A percentile compares a stretch with the other conserved stretches of the same genome.
These are phyloP conservation scores for Spinus olivaceus DNA, from an alignment of 2,797 vertebrate species.

Conservation along the genomic window DNA sequence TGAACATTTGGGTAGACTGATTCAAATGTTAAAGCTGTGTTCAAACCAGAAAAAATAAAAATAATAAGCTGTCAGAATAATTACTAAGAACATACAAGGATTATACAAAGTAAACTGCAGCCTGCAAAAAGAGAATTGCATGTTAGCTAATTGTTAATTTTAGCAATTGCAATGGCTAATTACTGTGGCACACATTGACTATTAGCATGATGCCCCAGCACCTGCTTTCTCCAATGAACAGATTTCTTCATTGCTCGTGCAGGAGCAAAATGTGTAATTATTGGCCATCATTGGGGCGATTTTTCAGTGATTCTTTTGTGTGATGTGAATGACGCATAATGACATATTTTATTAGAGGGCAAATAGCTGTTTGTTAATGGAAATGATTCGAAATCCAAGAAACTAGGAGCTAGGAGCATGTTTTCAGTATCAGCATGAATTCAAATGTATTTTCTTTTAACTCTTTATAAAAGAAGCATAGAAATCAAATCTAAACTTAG, in stretches of 20 bases:
- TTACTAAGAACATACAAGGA: conserved; percentile 90
- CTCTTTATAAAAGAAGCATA: conserved; percentile 82
- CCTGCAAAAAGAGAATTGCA: conserved; percentile 95
- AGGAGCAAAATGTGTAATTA: conserved; percentile 99
- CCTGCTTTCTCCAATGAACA: conserved; percentile 94
- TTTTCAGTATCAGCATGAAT: conserved; percentile 86
- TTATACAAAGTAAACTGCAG: conserved; percentile 91
- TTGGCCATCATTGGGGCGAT: conserved; percentile 98
- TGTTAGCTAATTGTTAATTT: conserved; percentile 99
- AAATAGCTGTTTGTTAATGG: conserved; percentile 95
- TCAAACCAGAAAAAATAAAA: conserved; percentile 90
- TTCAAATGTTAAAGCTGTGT: conserved; percentile 82
- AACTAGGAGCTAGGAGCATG: conserved; percentile 89
- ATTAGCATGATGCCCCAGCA: conserved; percentile 99
- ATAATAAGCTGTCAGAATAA: conserved; percentile 89
- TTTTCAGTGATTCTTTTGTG: conserved; percentile 99
- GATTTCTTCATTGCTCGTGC: conserved; percentile 87
- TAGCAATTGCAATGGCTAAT: conserved; percentile 97
- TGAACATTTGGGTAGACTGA: conserved; percentile 79
- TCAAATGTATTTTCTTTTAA: conserved; percentile 84
- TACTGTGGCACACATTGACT: conserved; percentile 94
- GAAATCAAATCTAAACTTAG: conserved; percentile 86
- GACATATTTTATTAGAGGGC: conserved; percentile 99
- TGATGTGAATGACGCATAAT: conserved; percentile 99
- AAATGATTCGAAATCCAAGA: conserved; percentile 87